Evolutionary conservation across 2,113 vertebrate species (phyloP).

Genomic region (Salvelinus sp.): DNA sequence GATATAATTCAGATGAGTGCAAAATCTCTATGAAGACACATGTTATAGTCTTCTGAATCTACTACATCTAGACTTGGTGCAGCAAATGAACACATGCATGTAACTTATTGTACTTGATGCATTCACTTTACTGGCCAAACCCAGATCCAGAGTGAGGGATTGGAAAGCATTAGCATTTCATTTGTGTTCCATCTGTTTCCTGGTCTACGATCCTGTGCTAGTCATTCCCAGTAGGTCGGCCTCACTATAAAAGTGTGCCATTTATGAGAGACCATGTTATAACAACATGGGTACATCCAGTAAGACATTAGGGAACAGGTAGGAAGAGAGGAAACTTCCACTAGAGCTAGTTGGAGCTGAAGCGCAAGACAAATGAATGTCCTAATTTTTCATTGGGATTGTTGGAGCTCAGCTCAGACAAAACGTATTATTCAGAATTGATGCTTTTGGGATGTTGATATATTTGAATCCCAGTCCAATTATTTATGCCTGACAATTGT

Average conservation of each 20-base stretch:
- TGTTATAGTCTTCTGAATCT: too few relatives aligned
- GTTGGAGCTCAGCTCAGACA: not conserved
- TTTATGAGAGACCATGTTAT: slow-evolving; percentile 6
- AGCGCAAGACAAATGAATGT: not conserved
- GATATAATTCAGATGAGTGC: too few relatives aligned
- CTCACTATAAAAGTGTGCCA: slow-evolving; percentile 8
- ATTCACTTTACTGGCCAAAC: too few relatives aligned
- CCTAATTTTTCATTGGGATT: not conserved
- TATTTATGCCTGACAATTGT: too few relatives aligned
- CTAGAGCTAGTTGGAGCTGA: not conserved
- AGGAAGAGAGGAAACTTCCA: not conserved
- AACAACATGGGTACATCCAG: not conserved
- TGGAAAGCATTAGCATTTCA: slow-evolving; percentile 50
- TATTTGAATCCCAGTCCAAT: too few relatives aligned
- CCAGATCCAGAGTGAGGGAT: not conserved
- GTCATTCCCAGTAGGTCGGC: slow-evolving; percentile 8
- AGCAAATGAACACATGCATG: too few relatives aligned
- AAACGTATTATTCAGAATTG: not conserved
- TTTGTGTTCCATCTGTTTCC: slow-evolving; percentile 36
- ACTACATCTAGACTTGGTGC: too few relatives aligned
- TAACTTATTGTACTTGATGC: too few relatives aligned
- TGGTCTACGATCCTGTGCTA: not conserved
- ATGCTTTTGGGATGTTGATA: slow-evolving; percentile 1
- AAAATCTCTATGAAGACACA: too few relatives aligned
- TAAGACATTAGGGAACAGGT: not conserved